Evolutionary conservation across 53 echinoderm and acorn worm species (phyloP), one percentile per base, ranked within the genome.

Genomic region (Apostichopus leukothele): DNA sequence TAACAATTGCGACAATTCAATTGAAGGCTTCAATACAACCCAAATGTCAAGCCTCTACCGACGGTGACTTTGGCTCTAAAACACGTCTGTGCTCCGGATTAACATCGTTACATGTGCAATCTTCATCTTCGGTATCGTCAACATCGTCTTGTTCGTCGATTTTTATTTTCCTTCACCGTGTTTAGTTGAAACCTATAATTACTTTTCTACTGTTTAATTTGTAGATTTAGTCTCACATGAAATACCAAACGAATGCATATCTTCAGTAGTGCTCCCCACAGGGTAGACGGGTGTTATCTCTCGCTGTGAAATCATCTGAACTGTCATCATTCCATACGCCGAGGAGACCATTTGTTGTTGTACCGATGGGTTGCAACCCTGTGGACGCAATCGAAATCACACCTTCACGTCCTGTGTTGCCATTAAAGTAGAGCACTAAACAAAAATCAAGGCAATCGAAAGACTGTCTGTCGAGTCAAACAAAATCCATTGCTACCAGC

Each of bases 341-440:
- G 20, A 80, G 80, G 5, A 80, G 20, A 7, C 80, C 80, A 16
- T 13, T 54, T 25, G 80, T n/a, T 5, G 52, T 8, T 19, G 4
- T 1, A 4, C 22, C 19, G 6, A 10, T 22, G 5, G 80, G 80
- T 76, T 22, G 76, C 50, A 76, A 12, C 5, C 80, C 57, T 19
- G 80, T 80, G 5, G 80, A 80, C 14, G 53, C 53, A 51, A 55
- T 20, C 9, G 80, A 51, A 5, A 80, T 80, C 5, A 80, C 52
- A 5, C 80, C 80, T 80, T 80, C 55, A 51, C 9, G 9, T 80
- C 80, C 80, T 53, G 80, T 80, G n/a, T 80, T 51, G 53, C 80
- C 80, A 51, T 80, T 80, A n/a, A 80, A 80, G 11, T 80, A 80
- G 12, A 80, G 20, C n/a, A 53, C 80, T 16, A 80, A 54, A 5